Evolutionary conservation across 2,888 invertebrate genomes (phyloP), one percentile per base, ranked within the genome.

Genomic region (Pristionchus arcanus): DNA sequence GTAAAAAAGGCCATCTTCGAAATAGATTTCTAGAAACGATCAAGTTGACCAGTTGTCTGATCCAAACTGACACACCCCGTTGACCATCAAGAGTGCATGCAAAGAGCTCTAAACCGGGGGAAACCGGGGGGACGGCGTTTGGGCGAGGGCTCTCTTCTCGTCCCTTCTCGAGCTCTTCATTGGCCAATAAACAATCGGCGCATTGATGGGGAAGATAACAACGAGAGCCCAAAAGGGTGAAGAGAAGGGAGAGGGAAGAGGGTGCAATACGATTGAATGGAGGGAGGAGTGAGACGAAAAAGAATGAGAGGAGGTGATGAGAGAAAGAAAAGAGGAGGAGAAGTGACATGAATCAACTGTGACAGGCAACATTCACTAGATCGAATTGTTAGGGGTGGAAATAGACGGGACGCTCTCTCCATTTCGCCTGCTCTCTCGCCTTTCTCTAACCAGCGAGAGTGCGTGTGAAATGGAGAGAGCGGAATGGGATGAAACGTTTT

Each of bases 271-370:
- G 83, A 83, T 49, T 53, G 49, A n/a, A n/a, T n/a, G n/a, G n/a
- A n/a, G n/a, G 42, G 42, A 11, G 16, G 28, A 37, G 77, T 34
- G 42, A 37, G 77, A 74, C 31, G 25, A 77, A 42, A 77, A n/a
- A 77, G 77, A 77, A 15, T 34, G n/a, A 74, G 74, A 19, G 7
- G 42, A 49, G 49, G 49, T 11, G 31, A 25, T 21, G 49, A 19
- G 49, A 49, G 25, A 25, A 2, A 42, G 28, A 16, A 49, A n/a
- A 77, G 83, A 83, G 83, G 83, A 28, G 84, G 84, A 55, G 55
- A 13, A 55, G 84, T 81, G 81, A 81, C 81, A 81, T 49, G 81
- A 81, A 81, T 81, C 81, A 81, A 81, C 49, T 81, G 49, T 81
- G 81, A 81, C 81, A 81, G 49, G 42, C 49, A 42, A 28, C 81